Percentiles rank a stretch among this genome's conserved stretches.
Evolutionary conservation across 2,888 invertebrate genomes (phyloP).

Genomic region (Rhopalosiphum nymphaeae): DNA sequence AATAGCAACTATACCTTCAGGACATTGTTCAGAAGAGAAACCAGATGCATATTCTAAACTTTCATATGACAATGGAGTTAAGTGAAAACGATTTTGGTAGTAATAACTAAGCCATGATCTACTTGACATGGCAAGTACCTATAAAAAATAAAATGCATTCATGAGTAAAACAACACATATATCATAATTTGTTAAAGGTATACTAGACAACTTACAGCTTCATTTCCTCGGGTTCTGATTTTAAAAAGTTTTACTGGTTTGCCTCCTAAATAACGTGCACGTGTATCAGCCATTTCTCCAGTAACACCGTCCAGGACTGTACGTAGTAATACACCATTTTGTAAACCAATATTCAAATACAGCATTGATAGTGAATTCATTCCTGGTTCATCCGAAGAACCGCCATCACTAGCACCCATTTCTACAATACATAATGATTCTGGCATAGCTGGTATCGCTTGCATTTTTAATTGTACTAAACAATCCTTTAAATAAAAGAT

Average conservation of each 20-base stretch:
- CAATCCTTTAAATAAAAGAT: conserved; percentile 79
- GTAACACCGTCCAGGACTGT: conserved; percentile 96
- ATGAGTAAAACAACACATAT: not conserved
- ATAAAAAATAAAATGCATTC: conserved; percentile 43
- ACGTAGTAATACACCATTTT: conserved; percentile 93
- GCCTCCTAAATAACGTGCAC: conserved; percentile 96
- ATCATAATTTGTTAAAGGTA: not conserved
- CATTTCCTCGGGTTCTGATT: conserved; percentile 94
- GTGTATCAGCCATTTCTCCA: conserved; percentile 96
- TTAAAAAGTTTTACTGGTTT: conserved; percentile 96
- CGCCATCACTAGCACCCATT: conserved; percentile 77
- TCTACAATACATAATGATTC: conserved; percentile 98
- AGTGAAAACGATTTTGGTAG: conserved; percentile 95
- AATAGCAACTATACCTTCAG: conserved; percentile 99
- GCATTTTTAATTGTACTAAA: conserved; percentile 94
- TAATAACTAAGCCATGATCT: conserved; percentile 98
- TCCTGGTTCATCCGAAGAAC: conserved; percentile 73
- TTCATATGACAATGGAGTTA: conserved; percentile 96
- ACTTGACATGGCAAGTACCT: conserved; percentile 94
- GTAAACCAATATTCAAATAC: conserved; percentile 96
- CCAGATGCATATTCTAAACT: conserved; percentile 97
- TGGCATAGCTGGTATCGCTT: conserved; percentile 94
- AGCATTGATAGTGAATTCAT: conserved; percentile 78
- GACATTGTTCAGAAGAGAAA: conserved; percentile 95
- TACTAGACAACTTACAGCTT: conserved; percentile 77